Base-by-base conservation (phyloP, 1,140 invertebrate genomes). In the Drosophila erecta region DNA sequence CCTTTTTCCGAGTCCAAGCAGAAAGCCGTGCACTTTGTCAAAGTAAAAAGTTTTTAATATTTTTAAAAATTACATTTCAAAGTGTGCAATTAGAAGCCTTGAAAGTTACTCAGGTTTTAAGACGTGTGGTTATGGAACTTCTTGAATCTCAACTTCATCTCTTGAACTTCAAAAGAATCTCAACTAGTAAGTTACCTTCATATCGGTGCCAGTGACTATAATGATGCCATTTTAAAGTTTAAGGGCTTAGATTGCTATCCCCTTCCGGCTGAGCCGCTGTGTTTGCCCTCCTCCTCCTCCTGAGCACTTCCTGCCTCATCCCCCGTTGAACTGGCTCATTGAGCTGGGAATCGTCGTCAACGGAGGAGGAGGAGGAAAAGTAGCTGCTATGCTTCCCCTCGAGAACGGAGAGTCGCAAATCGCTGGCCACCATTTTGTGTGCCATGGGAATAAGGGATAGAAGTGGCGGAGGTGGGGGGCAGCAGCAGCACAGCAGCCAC, bases 401-500 rank as follows among this genome's bases (percentile, higher is more conserved):
- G 38, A 30, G 14, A 51, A 57, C 35, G 10, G n/a, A 61, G 41
- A 55, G 59, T 57, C 24, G 51, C 59, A 62, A 59, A 60, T 64
- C 35, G 59, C 38, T 65, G n/a, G 46, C 64, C 43, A 57, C 66
- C 83, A 86, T 89, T 87, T 89, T 83, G 71, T 69, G 64, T 17
- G 14, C 5, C 17, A 37, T 7, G 5, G 66, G 35, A 56, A 40
- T 70, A 49, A 35, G 65, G 65, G 65, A 47, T 15, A 51, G 30
- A 22, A 15, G 22, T 22, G 10, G 12, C 12, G 46, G 15, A 35
- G 24, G 33, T 1, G 22, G 22, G 0, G 44, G 37, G 61, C 57
- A 46, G 37, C 37, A 38, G 4, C 35, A 57, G 4, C 35, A 40
- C 41, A 44, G 27, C 35, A 37, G 24, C 76, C 69, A 70, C 61